Conservation (phyloP, 2,113 vertebrate genomes). For the Tiliqua scincoides region DNA sequence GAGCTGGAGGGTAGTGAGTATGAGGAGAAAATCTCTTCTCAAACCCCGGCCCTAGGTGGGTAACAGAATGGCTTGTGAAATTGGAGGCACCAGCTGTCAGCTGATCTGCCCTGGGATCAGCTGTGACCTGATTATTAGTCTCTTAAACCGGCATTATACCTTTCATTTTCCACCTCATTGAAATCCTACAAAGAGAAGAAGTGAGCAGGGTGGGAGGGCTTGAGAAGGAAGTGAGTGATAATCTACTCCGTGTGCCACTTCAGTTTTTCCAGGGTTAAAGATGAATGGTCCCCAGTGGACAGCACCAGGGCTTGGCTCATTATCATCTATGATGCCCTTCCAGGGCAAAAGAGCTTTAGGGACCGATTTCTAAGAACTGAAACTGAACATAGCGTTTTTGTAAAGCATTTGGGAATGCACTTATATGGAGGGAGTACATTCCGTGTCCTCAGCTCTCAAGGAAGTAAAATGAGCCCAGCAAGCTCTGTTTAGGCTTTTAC, state of each 20-base stretch:
- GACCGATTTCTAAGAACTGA: background rate
- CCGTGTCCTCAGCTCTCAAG: background rate
- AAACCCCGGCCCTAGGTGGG: conserved; percentile 38
- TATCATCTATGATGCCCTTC: conserved; percentile 47
- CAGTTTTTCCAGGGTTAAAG: conserved; percentile 72
- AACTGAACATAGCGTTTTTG: background rate
- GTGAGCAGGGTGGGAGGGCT: conserved; percentile 53
- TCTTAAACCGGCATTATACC: conserved; percentile 79
- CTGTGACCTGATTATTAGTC: conserved; percentile 84
- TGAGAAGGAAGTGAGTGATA: conserved; percentile 72
- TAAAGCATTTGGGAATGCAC: background rate
- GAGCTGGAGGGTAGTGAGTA: background rate
- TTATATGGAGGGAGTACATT: background rate
- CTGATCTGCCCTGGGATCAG: conserved; percentile 76
- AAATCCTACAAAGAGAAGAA: conserved; percentile 56
- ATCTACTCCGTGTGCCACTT: conserved; percentile 70
- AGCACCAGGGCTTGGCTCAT: conserved; percentile 53
- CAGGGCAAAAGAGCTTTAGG: background rate
- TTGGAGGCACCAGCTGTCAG: conserved; percentile 75
- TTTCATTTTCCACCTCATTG: conserved; percentile 85
- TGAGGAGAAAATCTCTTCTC: conserved; percentile 31
- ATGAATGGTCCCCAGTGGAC: conserved; percentile 58
- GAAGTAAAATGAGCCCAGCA: background rate
- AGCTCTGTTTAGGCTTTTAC: background rate
- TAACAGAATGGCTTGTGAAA: conserved; percentile 42